These are phyloP conservation scores for Spilogale gracilis DNA, from an alignment of 2,113 vertebrate genomes.

Conservation along the genomic window DNA sequence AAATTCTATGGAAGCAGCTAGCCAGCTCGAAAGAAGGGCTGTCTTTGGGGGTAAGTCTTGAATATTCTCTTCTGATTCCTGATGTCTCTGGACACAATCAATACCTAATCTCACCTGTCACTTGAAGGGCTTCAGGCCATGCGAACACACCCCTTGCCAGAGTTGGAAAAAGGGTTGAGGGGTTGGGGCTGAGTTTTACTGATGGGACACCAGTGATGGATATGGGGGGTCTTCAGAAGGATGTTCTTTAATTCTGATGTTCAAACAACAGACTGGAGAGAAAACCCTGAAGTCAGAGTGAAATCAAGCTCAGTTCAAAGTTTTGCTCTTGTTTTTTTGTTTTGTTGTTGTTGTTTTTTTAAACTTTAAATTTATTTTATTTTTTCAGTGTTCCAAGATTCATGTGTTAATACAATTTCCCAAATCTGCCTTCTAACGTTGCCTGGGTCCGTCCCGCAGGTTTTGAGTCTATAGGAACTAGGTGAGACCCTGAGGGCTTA, in stretches of 20 bases:
- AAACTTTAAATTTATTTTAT: too few relatives aligned
- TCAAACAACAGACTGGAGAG: not conserved
- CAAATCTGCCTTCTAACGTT: not conserved
- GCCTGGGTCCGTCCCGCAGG: not conserved
- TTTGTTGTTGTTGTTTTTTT: too few relatives aligned
- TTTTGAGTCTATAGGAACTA: not conserved
- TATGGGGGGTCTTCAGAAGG: rapidly evolving
- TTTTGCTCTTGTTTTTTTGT: not conserved
- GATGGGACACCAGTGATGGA: not conserved
- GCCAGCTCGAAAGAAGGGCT: not conserved
- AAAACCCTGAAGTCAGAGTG: not conserved
- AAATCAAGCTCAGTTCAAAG: not conserved
- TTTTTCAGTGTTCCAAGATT: not conserved
- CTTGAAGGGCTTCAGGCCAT: not conserved
- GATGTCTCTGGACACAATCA: not conserved
- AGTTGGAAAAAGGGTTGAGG: not conserved
- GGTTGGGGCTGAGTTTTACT: not conserved
- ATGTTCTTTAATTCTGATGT: too few relatives aligned
- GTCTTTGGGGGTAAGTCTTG: rapidly evolving
- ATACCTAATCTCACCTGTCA: not conserved
- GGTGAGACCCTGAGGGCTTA: not conserved
- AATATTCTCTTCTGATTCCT: not conserved
- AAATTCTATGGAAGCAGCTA: rapidly evolving
- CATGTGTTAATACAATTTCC: not conserved
- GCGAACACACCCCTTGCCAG: not conserved